A percentile compares a stretch with the other conserved stretches of the same genome.
Conservation (phyloP, 2,888 invertebrate species). For the Xanthia togata region DNA sequence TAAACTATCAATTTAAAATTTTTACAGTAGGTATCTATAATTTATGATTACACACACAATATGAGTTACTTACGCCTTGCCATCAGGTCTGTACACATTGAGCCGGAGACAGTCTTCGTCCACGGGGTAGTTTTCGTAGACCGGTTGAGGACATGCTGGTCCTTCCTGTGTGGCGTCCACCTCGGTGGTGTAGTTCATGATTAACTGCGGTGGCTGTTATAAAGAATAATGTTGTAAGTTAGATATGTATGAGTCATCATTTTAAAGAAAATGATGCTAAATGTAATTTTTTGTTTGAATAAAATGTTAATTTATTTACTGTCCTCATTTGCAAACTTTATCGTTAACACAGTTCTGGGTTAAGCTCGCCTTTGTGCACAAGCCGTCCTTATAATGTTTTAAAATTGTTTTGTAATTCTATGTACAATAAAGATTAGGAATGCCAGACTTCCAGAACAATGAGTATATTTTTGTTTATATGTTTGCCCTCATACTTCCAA, state of each 20-base stretch:
- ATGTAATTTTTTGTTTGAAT: neutral
- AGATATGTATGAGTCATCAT: too few species aligned
- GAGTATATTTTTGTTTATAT: neutral
- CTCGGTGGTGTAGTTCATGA: conserved; percentile 84
- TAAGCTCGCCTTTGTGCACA: neutral
- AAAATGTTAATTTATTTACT: neutral
- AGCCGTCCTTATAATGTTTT: neutral
- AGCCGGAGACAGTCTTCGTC: conserved; percentile 92
- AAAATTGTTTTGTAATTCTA: neutral
- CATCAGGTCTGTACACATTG: conserved; percentile 90
- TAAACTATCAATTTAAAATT: neutral
- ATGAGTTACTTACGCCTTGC: conserved; percentile 58
- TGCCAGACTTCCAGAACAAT: neutral
- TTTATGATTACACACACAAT: neutral
- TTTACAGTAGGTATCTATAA: neutral
- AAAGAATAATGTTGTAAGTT: neutral
- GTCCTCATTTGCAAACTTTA: neutral
- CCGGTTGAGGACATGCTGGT: conserved; percentile 90
- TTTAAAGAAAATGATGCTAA: neutral
- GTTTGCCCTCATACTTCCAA: neutral
- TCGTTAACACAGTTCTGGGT: neutral
- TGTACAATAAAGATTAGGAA: neutral
- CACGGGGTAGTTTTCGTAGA: conserved; percentile 73
- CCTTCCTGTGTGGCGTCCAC: conserved; percentile 91
- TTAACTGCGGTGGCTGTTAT: conserved; percentile 86